Base-by-base conservation (phyloP, 2,888 invertebrate species). In the Cataglyphis albicans region DNA sequence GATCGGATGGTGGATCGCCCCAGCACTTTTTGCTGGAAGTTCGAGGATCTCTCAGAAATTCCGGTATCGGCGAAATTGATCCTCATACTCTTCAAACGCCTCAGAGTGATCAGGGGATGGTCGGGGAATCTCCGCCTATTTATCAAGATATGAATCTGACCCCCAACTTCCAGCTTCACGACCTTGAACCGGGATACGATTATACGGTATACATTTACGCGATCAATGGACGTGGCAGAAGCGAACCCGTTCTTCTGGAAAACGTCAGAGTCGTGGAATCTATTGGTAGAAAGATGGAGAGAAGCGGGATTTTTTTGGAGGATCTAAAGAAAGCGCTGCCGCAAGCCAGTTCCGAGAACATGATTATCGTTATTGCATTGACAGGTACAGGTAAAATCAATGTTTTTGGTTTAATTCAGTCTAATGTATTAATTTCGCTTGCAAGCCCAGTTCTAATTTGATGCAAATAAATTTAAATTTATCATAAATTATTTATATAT, bases 21-120 rank as follows among this genome's bases (percentile, higher is more conserved):
- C 98, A 98, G 94, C 97, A 97, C 95, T 98, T 98, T 95, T 95
- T 98, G 80, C 95, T 98, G 88, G 98, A 98, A 95, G 97, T 97
- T 89, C 93, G 93, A 6, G 93, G 93, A 29, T 88, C 89, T 48
- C 85, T 90, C 48, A 89, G 91, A 87, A 91, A 90, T 84, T 82
- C 91, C 12, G 94, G 90, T 91, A 92, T 90, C 92, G 93, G 90
- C 93, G 95, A 90, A 55, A 61, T 73, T 67, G 94, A 85, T 57
- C 70, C 89, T 70, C 90, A 92, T 76, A 93, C 91, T 59, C 92
- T 95, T 75, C 94, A 93, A 83, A 95, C 92, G 90, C 94, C 92
- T 90, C 95, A 91, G 94, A 90, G 91, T 86, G 91, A 92, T 82
- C 91, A 91, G 64, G 90, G 91, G 4, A 78, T 82, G 64, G 87